These are phyloP conservation scores for Brevimyrus niger DNA, from an alignment of 2,113 vertebrate species.

Conservation along the genomic window DNA sequence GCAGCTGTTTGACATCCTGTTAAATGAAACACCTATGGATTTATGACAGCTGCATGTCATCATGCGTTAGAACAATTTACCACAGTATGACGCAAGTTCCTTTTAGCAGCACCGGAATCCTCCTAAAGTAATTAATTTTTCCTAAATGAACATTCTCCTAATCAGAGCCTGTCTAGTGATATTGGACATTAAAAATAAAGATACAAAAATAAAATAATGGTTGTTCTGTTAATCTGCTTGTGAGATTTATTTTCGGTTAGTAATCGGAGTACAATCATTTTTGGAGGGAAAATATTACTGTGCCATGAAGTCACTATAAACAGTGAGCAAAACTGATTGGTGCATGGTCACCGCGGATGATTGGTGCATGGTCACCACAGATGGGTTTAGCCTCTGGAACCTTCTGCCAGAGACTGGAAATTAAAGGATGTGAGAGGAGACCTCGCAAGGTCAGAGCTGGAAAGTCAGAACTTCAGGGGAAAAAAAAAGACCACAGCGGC, in stretches of 20 bases:
- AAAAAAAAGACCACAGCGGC: background rate
- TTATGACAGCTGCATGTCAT: background rate
- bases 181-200: background rate
- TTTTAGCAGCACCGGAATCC: background rate
- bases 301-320: background rate
- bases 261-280: background rate
- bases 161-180: background rate
- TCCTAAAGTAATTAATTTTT: background rate
- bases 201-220: background rate
- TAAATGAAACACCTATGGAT: background rate
- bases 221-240: background rate
- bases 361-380: background rate
- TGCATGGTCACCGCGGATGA: background rate
- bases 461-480: background rate
- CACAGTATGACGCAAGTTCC: background rate
- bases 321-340: background rate
- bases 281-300: constrained; percentile 1
- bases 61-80: background rate
- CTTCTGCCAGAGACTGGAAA: background rate
- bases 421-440: background rate
- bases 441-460: background rate
- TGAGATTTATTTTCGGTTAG: background rate
- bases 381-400: background rate
- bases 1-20: background rate
- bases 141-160: background rate